phyloP scores from a whole-genome alignment of 2,113 vertebrate genomes.

The Bubo blakistoni region DNA sequence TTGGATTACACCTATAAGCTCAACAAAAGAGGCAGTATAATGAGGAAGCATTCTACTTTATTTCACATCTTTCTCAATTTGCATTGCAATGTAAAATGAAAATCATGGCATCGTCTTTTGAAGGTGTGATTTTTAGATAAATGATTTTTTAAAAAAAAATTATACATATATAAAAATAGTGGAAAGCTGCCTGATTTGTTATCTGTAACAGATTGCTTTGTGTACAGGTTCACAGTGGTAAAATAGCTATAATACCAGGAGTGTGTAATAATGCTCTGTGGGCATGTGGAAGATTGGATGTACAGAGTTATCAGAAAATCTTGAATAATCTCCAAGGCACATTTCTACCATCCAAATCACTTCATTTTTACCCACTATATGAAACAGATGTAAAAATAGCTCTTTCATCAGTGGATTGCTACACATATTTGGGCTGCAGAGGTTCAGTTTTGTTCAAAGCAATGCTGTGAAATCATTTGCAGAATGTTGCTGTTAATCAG shows the following conservation, averaged over 20 bases:
- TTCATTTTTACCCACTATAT: slow-evolving; percentile 55
- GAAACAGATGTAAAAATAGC: slow-evolving; percentile 72
- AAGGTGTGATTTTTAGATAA: not conserved
- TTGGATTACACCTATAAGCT: not conserved
- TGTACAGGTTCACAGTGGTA: not conserved
- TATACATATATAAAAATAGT: no score
- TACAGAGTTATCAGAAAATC: slow-evolving; percentile 47
- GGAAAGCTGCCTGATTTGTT: not conserved
- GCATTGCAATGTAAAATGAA: not conserved
- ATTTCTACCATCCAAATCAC: slow-evolving; percentile 29
- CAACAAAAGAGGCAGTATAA: not conserved
- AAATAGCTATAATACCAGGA: not conserved
- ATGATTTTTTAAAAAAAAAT: no score
- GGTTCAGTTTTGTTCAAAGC: not conserved
- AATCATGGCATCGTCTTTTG: not conserved
- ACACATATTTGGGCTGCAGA: slow-evolving; percentile 25
- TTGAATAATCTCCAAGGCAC: slow-evolving; percentile 41
- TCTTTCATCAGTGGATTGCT: slow-evolving; percentile 33
- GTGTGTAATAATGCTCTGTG: not conserved
- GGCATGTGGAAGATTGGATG: slow-evolving; percentile 15
- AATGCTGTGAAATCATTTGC: slow-evolving; percentile 24
- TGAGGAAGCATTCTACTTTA: not conserved
- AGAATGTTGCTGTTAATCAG: slow-evolving; percentile 36
- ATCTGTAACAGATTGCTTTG: not conserved
- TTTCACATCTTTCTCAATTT: not conserved